Percentiles rank a stretch among this genome's conserved stretches.
These are phyloP conservation scores for Neotoxoptera formosana DNA, from an alignment of 1,140 invertebrate genomes.

Conservation along the genomic window DNA sequence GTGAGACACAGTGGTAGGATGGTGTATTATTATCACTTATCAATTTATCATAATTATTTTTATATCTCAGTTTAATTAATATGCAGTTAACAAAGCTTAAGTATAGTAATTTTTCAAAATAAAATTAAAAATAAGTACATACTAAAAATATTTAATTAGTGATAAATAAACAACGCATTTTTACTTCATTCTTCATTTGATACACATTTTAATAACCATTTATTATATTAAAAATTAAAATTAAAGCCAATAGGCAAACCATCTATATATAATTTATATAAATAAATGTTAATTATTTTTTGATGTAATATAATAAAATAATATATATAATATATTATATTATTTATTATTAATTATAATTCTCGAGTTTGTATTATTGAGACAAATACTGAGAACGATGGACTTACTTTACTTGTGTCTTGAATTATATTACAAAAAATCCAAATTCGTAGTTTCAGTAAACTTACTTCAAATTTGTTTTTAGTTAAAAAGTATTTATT, in stretches of 20 bases:
- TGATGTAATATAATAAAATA: too few relatives aligned
- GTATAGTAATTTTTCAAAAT: neutral
- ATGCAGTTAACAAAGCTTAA: neutral
- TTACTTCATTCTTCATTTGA: neutral
- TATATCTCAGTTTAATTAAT: too few relatives aligned
- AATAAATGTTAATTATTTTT: neutral
- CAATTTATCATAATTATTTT: neutral
- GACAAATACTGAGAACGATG: neutral
- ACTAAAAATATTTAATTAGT: neutral
- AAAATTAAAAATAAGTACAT: neutral
- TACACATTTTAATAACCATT: too few relatives aligned
- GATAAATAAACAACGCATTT: neutral
- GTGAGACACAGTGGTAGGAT: neutral
- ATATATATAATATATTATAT: too few relatives aligned
- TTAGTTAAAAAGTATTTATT: neutral
- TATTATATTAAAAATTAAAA: too few relatives aligned
- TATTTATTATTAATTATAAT: too few relatives aligned
- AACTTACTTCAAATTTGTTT: neutral
- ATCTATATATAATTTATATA: neutral
- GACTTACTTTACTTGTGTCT: neutral
- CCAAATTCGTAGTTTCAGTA: neutral
- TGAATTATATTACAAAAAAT: neutral
- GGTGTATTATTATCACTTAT: neutral
- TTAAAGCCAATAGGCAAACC: too few relatives aligned
- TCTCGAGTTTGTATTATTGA: neutral